Conservation (phyloP, 2,888 invertebrate species). For the Athalia rosae region DNA sequence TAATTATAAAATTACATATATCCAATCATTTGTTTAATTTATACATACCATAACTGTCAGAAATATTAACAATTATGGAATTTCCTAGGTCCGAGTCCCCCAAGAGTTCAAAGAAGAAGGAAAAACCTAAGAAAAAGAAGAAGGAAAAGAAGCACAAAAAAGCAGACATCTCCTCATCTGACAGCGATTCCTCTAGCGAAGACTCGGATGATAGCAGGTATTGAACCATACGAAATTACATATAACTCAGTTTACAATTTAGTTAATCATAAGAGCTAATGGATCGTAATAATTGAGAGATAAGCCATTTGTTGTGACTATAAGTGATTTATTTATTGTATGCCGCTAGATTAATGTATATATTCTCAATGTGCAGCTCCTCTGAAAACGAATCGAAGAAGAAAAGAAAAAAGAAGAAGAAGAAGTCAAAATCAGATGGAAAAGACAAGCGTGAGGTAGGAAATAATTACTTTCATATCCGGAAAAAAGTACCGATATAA, state of each 20-base stretch:
- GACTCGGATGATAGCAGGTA: conserved; percentile 71
- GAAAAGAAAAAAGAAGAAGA: conserved; percentile 88
- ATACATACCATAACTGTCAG: conserved; percentile 46
- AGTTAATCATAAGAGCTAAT: background rate
- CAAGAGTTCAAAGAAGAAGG: conserved; percentile 70
- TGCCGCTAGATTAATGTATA: conserved; percentile 25
- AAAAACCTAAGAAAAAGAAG: conserved; percentile 71
- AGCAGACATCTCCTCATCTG: conserved; percentile 65
- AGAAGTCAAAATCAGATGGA: conserved; percentile 80
- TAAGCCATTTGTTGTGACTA: no score
- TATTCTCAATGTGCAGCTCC: conserved; percentile 75
- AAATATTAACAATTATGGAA: conserved; percentile 44
- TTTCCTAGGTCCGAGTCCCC: conserved; percentile 71
- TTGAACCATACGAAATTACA: conserved; percentile 11
- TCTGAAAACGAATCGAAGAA: conserved; percentile 84
- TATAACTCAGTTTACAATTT: conserved; percentile 13
- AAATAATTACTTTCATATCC: conserved; percentile 47
- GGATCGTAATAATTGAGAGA: no score
- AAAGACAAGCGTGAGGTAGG: conserved; percentile 69
- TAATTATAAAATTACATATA: conserved; percentile 46
- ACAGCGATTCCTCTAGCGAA: conserved; percentile 68
- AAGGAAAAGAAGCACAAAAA: conserved; percentile 72
- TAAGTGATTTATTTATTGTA: no score
- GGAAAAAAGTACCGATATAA: conserved; percentile 42
- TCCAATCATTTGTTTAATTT: conserved; percentile 41